Conservation (phyloP, 1,140 invertebrate genomes). For the Lithobius niger region DNA sequence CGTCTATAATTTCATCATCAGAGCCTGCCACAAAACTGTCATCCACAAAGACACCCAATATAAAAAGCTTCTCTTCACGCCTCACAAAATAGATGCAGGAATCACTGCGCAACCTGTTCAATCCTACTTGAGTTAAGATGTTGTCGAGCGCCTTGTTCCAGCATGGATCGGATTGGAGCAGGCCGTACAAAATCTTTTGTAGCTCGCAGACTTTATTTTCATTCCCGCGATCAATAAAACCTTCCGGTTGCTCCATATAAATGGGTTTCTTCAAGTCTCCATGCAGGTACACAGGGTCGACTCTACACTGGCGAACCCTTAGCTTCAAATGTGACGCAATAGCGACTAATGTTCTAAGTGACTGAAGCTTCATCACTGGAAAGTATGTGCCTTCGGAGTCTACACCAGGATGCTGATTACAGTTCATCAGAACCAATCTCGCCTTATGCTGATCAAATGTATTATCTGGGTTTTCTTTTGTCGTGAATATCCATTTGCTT, state of each 20-base stretch:
- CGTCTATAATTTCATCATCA: constrained; percentile 14
- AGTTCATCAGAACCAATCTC: constrained; percentile 31
- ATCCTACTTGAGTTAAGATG: constrained; percentile 30
- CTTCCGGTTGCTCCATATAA: constrained; percentile 19
- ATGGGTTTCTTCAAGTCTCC: constrained; percentile 16
- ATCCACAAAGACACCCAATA: constrained; percentile 35
- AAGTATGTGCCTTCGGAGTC: constrained; percentile 34
- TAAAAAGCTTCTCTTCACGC: constrained; percentile 18
- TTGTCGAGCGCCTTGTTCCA: constrained; percentile 23
- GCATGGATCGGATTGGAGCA: constrained; percentile 18
- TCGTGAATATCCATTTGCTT: constrained; percentile 33
- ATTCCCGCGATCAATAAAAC: constrained; percentile 3
- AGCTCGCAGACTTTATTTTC: constrained; percentile 24
- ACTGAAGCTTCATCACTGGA: constrained; percentile 26
- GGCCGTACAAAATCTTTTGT: constrained; percentile 29
- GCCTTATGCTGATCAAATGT: constrained; percentile 27
- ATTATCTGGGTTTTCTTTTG: constrained; percentile 24
- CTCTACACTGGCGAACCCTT: constrained; percentile 17
- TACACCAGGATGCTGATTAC: constrained; percentile 26
- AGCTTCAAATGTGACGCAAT: constrained; percentile 12
- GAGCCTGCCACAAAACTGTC: constrained; percentile 31
- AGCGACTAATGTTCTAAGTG: constrained; percentile 15
- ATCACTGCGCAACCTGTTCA: constrained; percentile 26
- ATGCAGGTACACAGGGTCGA: constrained; percentile 21
- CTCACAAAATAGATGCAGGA: constrained; percentile 27